Base-by-base conservation (phyloP, 2,888 invertebrate genomes). In the Scaptodrosophila latifasciaeformis region DNA sequence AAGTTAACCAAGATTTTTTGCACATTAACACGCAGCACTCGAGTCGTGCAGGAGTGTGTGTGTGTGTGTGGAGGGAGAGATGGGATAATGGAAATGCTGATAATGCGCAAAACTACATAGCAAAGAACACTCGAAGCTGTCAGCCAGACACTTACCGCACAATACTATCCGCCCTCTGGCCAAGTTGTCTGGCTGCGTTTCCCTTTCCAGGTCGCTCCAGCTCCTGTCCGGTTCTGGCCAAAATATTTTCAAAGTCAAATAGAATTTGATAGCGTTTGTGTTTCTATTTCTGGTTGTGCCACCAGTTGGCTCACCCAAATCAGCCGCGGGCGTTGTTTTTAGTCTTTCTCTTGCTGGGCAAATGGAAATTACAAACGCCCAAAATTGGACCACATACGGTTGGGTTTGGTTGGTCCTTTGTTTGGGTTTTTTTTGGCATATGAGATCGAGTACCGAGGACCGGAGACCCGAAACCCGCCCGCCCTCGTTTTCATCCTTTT, bases 231-330 rank as follows among this genome's bases (percentile, higher is more conserved):
- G 18, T 10, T 37, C 21, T 39, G 13, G 47, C 10, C 21, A 51
- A 52, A 56, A 75, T 68, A 67, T 77, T 74, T 64, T 59, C 63
- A 65, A 72, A 75, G 74, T 75, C 80, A 79, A 79, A 75, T 57
- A 53, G 63, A 76, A 67, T 79, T 79, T 65, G 51, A 59, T 67
- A 53, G 59, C 58, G 7, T 27, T 17, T 17, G 15, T 39, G 13
- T 15, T 39, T n/a, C n/a, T n/a, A n/a, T n/a, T n/a, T n/a, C n/a
- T n/a, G n/a, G n/a, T n/a, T n/a, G 13, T 13, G 5, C 13, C 10
- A 17, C 15, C 31, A 31, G 12, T 10, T 17, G 15, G n/a, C 13
- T 2, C 12, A 18, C 18, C 37, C 13, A 19, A 45, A 18, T 15
- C 51, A 49, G 12, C 55, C 55, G 10, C 21, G 29, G 21, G 30